Evolutionary conservation across 2,797 vertebrate species (phyloP).

Genomic region (Chelmon rostratus): DNA sequence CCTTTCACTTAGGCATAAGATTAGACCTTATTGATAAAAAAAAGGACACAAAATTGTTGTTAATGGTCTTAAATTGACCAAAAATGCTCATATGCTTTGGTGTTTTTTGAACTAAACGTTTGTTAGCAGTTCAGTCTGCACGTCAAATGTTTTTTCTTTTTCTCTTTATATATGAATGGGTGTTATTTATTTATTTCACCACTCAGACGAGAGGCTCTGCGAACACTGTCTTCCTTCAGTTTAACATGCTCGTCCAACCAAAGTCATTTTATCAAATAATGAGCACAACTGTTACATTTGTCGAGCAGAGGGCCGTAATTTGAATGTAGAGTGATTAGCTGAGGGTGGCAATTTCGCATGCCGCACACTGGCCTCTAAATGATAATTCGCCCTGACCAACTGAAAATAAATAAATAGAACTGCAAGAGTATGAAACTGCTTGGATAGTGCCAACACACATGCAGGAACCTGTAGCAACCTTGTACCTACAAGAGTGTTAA

Average conservation of each 20-base stretch:
- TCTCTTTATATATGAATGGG: slow-evolving; percentile 26
- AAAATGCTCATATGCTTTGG: background rate
- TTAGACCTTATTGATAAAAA: no score
- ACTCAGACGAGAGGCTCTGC: slow-evolving; percentile 23
- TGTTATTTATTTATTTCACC: slow-evolving; percentile 32
- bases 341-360: slow-evolving; percentile 59
- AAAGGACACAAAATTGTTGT: background rate
- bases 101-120: background rate
- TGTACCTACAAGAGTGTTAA: slow-evolving; percentile 38
- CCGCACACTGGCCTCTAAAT: slow-evolving; percentile 53
- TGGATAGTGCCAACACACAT: slow-evolving; percentile 10
- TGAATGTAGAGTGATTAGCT: slow-evolving; percentile 67
- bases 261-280: slow-evolving; percentile 71
- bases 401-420: slow-evolving; percentile 64
- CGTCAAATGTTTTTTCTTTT: background rate
- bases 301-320: slow-evolving; percentile 52
- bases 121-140: background rate
- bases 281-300: slow-evolving; percentile 63
- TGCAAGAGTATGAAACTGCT: slow-evolving; percentile 20
- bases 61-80: background rate
- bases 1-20: no score
- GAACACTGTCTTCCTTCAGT: slow-evolving; percentile 41
- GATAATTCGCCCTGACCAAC: slow-evolving; percentile 57
- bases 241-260: slow-evolving; percentile 45
- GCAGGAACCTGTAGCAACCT: slow-evolving; percentile 24